Evolutionary conservation across 1,140 invertebrate species (phyloP).

Genomic region (Zaprionus capensis): DNA sequence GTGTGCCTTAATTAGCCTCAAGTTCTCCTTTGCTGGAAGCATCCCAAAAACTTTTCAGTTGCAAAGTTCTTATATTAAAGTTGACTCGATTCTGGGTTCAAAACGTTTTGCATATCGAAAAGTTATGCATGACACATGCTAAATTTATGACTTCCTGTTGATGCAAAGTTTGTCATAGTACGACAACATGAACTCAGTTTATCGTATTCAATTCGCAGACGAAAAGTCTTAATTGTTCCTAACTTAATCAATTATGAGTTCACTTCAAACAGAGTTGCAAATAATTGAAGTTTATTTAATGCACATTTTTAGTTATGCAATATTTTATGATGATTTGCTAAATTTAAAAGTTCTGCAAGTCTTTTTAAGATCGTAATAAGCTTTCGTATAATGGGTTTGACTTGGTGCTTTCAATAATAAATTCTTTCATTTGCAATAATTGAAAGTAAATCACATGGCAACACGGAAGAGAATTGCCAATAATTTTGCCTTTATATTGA

Average conservation of each 20-base stretch:
- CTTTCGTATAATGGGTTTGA: too few relatives aligned
- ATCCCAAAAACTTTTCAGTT: constrained; percentile 17
- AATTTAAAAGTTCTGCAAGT: neutral
- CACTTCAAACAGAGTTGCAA: neutral
- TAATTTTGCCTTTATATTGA: neutral
- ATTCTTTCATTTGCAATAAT: too few relatives aligned
- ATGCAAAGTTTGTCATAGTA: neutral
- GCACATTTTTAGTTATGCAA: neutral
- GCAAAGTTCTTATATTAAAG: constrained; percentile 13
- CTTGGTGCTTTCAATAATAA: too few relatives aligned
- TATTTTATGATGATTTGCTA: neutral
- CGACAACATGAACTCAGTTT: neutral
- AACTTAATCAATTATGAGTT: neutral
- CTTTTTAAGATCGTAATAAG: neutral
- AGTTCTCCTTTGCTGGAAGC: constrained; percentile 5
- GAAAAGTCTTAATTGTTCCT: neutral
- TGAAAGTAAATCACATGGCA: neutral
- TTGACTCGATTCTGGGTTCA: neutral
- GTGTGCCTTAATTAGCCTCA: constrained; percentile 39
- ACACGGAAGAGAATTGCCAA: neutral
- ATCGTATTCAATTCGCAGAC: neutral
- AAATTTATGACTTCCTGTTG: constrained; percentile 23
- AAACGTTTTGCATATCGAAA: neutral
- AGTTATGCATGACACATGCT: constrained; percentile 12
- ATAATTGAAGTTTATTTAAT: neutral